Conservation (phyloP, 1,140 invertebrate species). For the Saccostrea glomerata region DNA sequence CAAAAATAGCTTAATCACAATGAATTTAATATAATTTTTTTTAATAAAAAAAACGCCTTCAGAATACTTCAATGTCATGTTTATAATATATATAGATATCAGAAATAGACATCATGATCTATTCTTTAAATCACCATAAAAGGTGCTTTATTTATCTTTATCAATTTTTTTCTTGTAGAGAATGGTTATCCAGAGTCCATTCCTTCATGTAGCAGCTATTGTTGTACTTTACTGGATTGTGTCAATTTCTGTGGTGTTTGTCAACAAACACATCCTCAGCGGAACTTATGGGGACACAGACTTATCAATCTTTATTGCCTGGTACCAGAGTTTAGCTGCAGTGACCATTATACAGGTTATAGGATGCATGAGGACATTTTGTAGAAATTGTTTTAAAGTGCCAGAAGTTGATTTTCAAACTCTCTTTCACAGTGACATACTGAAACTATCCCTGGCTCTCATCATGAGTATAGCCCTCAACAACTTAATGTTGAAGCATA, state of each 20-base stretch:
- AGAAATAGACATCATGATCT: too few species aligned
- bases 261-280: constrained; percentile 76
- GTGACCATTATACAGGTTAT: constrained; percentile 59
- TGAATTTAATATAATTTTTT: too few species aligned
- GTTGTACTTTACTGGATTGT: constrained; percentile 74
- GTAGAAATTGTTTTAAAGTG: constrained; percentile 47
- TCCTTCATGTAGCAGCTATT: constrained; percentile 52
- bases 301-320: constrained; percentile 76
- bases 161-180: not conserved
- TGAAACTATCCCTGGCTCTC: constrained; percentile 71
- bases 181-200: not conserved
- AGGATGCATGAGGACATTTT: constrained; percentile 34
- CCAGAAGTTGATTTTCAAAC: constrained; percentile 57
- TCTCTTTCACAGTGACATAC: constrained; percentile 68
- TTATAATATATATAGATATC: too few species aligned
- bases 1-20: too few species aligned
- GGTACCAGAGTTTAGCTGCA: constrained; percentile 70
- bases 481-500: constrained; percentile 77
- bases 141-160: not conserved
- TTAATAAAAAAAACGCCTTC: too few species aligned
- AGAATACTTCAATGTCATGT: too few species aligned
- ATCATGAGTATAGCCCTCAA: constrained; percentile 75
- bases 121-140: too few species aligned
- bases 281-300: constrained; percentile 63
- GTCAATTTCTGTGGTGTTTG: constrained; percentile 78